Evolutionary conservation across 2,888 invertebrate genomes (phyloP), one percentile per base, ranked within the genome.

Genomic region (Pardosa pseudoannulata): DNA sequence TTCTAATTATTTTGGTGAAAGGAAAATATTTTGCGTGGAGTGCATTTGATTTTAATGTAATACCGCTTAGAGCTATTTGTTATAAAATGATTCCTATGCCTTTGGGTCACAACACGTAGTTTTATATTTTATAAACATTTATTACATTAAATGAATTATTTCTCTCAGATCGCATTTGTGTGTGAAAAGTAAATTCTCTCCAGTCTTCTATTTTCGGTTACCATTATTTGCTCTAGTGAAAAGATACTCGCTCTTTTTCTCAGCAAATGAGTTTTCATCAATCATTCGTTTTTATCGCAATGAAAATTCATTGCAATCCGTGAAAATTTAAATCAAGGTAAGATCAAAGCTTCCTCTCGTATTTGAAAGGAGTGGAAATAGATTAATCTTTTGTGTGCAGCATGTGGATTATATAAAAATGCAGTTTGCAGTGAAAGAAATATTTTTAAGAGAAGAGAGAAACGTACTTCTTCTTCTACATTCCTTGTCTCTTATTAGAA

Each of bases 101-200:
- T n/a, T 16, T 46, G 9, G 46, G 7, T 11, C 2, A 23, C 5
- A 23, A 56, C 23, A 23, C 6, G 56, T 2, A 7, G 3, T 56
- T 56, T 56, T 23, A 56, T 6, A 56, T 56, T 56, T 56, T 23
- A 16, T 16, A 46, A 46, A 56, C 56, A 56, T 56, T 56, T 56
- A 56, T 56, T n/a, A 5, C 23, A 23, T 56, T 56, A 56, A 56
- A 56, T 23, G 23, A 56, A 56, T 23, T 56, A 56, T 19, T 56
- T 56, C 23, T 23, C 16, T 46, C 46, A 13, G 2, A 46, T 46
- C 7, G 2, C 23, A 23, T 23, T 56, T 56, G 5, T 56, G 23
- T n/a, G 23, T 23, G 19, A 56, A 56, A 56, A 56, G 19, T 56
- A 56, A 56, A 56, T 56, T 11, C 56, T 23, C 5, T 1, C 7